Conservation (phyloP, 2,888 invertebrate genomes). For the Lampropteryx suffumata region DNA sequence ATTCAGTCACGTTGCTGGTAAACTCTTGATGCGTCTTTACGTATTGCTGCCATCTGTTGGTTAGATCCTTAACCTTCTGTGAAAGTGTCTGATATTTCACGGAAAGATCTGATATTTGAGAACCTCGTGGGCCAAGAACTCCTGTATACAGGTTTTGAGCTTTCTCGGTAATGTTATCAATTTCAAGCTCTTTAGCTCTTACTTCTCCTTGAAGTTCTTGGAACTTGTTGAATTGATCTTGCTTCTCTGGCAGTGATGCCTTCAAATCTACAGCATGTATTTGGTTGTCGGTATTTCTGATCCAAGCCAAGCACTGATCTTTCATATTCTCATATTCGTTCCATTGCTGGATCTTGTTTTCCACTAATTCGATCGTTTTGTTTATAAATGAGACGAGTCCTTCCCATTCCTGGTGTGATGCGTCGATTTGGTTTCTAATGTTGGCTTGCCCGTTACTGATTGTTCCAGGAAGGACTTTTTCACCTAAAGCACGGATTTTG, state of each 20-base stretch:
- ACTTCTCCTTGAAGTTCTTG: conserved; percentile 93
- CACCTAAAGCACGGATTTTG: conserved; percentile 91
- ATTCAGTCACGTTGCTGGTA: conserved; percentile 90
- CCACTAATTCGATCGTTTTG: conserved; percentile 90
- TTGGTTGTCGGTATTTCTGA: conserved; percentile 93
- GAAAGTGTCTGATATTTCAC: conserved; percentile 95
- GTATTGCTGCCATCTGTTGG: conserved; percentile 95
- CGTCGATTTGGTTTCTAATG: conserved; percentile 93
- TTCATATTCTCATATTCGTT: conserved; percentile 94
- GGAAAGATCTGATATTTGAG: conserved; percentile 94
- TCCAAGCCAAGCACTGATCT: conserved; percentile 93
- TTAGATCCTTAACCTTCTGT: conserved; percentile 95
- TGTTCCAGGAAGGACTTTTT: conserved; percentile 95
- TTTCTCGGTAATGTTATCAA: conserved; percentile 95
- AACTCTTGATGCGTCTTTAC: conserved; percentile 94
- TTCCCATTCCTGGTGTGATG: conserved; percentile 95
- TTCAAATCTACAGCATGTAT: conserved; percentile 94
- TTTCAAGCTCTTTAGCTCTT: conserved; percentile 94
- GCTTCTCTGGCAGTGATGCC: conserved; percentile 91
- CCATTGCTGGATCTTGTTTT: conserved; percentile 94
- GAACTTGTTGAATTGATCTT: conserved; percentile 90
- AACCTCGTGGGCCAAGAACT: conserved; percentile 87
- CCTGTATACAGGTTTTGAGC: conserved; percentile 92
- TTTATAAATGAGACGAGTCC: conserved; percentile 89
- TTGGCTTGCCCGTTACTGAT: conserved; percentile 91